These are phyloP conservation scores for Acomys russatus DNA, from an alignment of 2,797 vertebrate genomes.

Conservation along the genomic window DNA sequence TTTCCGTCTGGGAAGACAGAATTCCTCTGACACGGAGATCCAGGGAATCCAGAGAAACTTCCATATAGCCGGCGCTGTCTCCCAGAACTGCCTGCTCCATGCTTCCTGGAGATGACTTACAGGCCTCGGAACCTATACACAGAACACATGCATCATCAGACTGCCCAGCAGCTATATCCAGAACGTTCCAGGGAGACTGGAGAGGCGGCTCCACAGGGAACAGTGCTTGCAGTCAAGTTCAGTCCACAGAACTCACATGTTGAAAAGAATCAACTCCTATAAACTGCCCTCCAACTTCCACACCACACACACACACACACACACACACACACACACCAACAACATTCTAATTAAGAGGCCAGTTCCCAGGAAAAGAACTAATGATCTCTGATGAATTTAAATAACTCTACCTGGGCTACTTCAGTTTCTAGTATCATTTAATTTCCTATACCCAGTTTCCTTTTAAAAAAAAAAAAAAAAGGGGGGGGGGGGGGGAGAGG, in stretches of 20 bases:
- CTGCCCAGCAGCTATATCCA: neutral
- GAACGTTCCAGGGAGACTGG: neutral
- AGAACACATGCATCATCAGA: constrained; percentile 27
- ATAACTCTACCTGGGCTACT: neutral
- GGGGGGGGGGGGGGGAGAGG: no score
- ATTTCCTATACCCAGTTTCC: neutral
- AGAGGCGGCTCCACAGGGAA: neutral
- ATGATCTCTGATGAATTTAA: neutral
- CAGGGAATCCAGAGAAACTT: constrained; percentile 92
- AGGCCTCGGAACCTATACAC: constrained; percentile 86
- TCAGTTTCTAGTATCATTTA: neutral
- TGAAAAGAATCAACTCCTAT: neutral
- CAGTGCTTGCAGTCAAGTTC: neutral
- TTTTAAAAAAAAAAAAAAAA: neutral
- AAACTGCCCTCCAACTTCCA: neutral
- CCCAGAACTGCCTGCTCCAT: constrained; percentile 86
- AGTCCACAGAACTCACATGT: neutral
- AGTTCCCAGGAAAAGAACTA: constrained; percentile 5
- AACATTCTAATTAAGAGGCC: constrained; percentile 26
- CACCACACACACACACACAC: neutral
- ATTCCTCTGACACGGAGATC: constrained; percentile 90
- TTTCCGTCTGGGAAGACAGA: constrained; percentile 89
- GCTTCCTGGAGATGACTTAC: constrained; percentile 86
- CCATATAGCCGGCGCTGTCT: constrained; percentile 91
- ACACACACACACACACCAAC: neutral